Evolutionary conservation across 2,113 vertebrate species (phyloP), one percentile per base, ranked within the genome.

Genomic region (Emberiza fucata): DNA sequence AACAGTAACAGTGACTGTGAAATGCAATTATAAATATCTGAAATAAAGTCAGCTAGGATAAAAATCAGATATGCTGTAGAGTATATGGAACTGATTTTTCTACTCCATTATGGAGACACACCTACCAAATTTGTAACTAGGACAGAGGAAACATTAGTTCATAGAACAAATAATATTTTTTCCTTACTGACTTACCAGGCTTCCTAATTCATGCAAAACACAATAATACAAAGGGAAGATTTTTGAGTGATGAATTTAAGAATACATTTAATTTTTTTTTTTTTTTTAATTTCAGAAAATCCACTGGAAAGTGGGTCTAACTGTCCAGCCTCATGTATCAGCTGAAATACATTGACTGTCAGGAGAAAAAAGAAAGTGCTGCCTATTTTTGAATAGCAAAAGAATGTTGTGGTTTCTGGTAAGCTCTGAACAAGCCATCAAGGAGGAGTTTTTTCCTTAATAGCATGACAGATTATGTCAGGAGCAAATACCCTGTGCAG

Each of bases 391-490:
- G 80, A 87, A 75, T 20, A 72, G 45, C 4, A 1, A 54, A 93
- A 81, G 31, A 87, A 66, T 39, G 21, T 27, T 93, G 86, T 92
- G 92, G 86, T 92, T 93, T 95, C 86, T 94, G 81, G 57, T 57
- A 91, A 91, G 78, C 57, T 92, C 88, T 76, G 78, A 92, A 54
- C 7, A 63, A 81, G 44, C 82, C 72, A 82, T 87, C 64, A 70
- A 95, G 88, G 86, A 79, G 90, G 92, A 96, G 68, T 64, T 73
- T 51, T n/a, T 70, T 93, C 85, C 70, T 70, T 72, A 65, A 53
- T 45, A 81, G 47, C 44, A 18, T 68, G 87, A 91, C 28, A 39
- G 78, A 91, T 97, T 84, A 48, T 88, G 56, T 92, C 48, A 57
- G 65, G 90, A 94, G 92, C 75, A 95, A 66, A 86, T 70, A 53